phyloP scores from a whole-genome alignment of 1,140 invertebrate genomes.

The Pachyrhynchus sulphureomaculatus region DNA sequence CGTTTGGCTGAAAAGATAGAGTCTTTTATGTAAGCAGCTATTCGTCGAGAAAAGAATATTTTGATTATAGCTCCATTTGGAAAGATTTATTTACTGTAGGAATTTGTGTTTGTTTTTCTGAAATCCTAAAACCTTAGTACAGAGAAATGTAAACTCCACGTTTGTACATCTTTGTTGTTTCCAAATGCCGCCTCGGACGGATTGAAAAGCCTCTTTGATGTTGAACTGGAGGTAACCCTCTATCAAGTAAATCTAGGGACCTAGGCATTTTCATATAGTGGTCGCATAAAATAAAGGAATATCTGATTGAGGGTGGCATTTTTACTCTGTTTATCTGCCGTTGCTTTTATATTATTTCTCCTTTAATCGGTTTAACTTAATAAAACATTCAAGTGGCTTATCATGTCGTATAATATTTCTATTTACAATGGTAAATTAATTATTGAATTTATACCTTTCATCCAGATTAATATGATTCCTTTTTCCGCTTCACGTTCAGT shows the following conservation, averaged over 20 bases:
- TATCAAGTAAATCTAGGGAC: constrained; percentile 14
- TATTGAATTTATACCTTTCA: no score
- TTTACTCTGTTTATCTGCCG: constrained; percentile 12
- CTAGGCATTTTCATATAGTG: constrained; percentile 17
- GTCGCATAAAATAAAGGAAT: constrained; percentile 23
- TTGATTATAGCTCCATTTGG: constrained; percentile 16
- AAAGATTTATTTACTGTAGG: constrained; percentile 31
- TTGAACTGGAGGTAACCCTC: constrained; percentile 17
- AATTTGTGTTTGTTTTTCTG: constrained; percentile 32
- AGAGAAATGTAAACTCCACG: constrained; percentile 18
- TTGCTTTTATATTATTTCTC: constrained; percentile 8
- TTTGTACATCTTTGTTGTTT: constrained; percentile 23
- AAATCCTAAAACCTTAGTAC: constrained; percentile 17
- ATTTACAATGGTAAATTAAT: no score
- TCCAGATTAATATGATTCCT: no score
- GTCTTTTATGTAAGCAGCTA: constrained; percentile 13
- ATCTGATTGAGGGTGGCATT: constrained; percentile 24
- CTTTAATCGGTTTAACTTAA: constrained; percentile 24
- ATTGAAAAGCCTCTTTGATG: constrained; percentile 29
- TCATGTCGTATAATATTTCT: background rate
- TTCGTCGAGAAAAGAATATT: constrained; percentile 15
- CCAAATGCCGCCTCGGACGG: background rate
- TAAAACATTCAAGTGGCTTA: constrained; percentile 20
- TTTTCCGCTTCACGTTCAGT: no score
- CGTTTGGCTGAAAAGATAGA: background rate